Conservation (phyloP, 2,113 vertebrate species). For the Caretta caretta region DNA sequence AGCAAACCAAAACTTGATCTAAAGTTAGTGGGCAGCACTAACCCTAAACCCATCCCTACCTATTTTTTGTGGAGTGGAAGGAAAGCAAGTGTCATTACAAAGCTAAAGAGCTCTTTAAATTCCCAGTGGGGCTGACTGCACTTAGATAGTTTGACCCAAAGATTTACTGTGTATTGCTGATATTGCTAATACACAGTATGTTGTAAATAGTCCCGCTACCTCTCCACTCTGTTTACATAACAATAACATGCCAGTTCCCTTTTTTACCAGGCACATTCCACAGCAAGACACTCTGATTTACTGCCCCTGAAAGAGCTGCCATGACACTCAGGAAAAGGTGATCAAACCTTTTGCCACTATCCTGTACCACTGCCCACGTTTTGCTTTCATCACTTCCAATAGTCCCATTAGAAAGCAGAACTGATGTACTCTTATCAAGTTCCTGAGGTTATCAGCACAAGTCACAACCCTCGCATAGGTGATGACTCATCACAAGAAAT, state of each 20-base stretch:
- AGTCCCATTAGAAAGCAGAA: not conserved
- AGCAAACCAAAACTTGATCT: slow-evolving; percentile 16
- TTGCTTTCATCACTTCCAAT: not conserved
- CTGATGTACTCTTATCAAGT: not conserved
- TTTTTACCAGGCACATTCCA: not conserved
- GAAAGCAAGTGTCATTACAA: not conserved
- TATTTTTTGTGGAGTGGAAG: not conserved
- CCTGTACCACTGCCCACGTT: rapidly evolving
- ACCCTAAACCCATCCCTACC: not conserved
- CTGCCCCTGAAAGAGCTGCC: not conserved
- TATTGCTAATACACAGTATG: not conserved
- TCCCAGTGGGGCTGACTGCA: not conserved
- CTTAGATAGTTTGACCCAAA: not conserved
- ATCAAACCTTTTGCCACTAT: not conserved
- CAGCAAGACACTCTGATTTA: not conserved
- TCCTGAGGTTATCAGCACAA: slow-evolving; percentile 10
- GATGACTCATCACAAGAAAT: not conserved
- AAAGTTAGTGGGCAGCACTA: not conserved
- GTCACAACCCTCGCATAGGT: not conserved
- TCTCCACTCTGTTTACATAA: not conserved
- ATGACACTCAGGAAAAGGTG: not conserved
- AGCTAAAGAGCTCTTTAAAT: not conserved
- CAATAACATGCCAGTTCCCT: not conserved
- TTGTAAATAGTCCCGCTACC: not conserved
- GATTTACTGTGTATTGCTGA: not conserved